Evolutionary conservation across 2,888 invertebrate species (phyloP).

Genomic region (Asteroscopus sphinx): DNA sequence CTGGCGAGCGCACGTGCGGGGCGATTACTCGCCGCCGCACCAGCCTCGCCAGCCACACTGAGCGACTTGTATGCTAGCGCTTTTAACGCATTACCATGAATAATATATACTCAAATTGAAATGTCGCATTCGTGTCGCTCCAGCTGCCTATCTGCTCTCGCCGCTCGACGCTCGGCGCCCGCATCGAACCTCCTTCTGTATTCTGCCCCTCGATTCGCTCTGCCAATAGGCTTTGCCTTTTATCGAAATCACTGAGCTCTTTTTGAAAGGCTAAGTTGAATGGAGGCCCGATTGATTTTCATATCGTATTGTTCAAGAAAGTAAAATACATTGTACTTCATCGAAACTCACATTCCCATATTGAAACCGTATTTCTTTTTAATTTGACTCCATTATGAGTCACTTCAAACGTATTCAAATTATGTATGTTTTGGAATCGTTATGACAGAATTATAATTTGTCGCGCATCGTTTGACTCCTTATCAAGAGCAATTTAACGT

Average conservation of each 20-base stretch:
- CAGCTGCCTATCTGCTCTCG: conserved; percentile 80
- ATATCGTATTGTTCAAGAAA: conserved; percentile 43
- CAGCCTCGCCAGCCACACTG: conserved; percentile 67
- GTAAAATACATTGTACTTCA: conserved; percentile 18
- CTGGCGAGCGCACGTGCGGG: conserved; percentile 82
- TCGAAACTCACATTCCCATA: conserved; percentile 1
- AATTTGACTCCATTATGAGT: conserved; percentile 16
- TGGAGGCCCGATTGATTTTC: conserved; percentile 57
- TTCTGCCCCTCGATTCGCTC: conserved; percentile 77
- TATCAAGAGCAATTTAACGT: conserved; percentile 72
- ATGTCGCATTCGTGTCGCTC: conserved; percentile 88
- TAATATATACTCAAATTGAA: conserved; percentile 89
- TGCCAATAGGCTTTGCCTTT: conserved; percentile 84
- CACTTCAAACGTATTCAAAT: conserved; percentile 37
- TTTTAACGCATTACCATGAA: conserved; percentile 90
- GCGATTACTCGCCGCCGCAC: conserved; percentile 81
- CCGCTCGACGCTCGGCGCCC: conserved; percentile 57
- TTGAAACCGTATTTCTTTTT: conserved; percentile 13
- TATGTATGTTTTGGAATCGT: conserved; percentile 44
- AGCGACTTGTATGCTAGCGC: conserved; percentile 84
- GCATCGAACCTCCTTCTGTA: conserved; percentile 74
- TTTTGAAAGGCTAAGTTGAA: conserved; percentile 63
- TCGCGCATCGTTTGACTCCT: conserved; percentile 66
- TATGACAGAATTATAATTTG: conserved; percentile 63
- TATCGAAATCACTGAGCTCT: conserved; percentile 74